Evolutionary conservation across 2,888 invertebrate genomes (phyloP).

Genomic region (Leucophenga maculata): DNA sequence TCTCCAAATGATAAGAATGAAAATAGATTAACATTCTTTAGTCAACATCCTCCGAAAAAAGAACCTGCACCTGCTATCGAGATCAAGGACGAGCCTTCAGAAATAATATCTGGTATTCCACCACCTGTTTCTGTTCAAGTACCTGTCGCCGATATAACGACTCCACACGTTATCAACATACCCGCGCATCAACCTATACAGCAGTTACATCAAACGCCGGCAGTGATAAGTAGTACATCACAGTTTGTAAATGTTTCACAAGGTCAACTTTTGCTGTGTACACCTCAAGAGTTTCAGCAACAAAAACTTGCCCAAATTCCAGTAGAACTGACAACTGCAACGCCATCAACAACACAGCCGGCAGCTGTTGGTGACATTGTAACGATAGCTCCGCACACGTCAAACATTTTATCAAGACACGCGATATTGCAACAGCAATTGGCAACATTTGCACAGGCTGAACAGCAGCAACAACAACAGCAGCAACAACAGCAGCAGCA

Average conservation of each 20-base stretch:
- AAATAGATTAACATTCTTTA: conserved; percentile 61
- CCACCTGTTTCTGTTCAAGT: background rate
- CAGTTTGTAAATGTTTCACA: conserved; percentile 28
- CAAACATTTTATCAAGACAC: conserved; percentile 39
- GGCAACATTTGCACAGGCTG: conserved; percentile 52
- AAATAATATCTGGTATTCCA: conserved; percentile 40
- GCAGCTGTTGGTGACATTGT: conserved; percentile 55
- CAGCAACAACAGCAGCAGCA: conserved; percentile 54
- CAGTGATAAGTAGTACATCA: conserved; percentile 35
- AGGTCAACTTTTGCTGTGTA: conserved; percentile 11
- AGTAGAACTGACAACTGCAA: conserved; percentile 18
- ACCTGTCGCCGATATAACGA: conserved; percentile 20
- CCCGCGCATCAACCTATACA: conserved; percentile 32
- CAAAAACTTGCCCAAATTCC: conserved; percentile 34
- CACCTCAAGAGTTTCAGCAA: conserved; percentile 42
- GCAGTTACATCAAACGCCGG: conserved; percentile 36
- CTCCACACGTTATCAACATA: conserved; percentile 11
- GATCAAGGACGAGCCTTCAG: conserved; percentile 45
- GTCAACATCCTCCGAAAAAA: conserved; percentile 45
- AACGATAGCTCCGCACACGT: conserved; percentile 51
- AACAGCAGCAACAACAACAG: conserved; percentile 59
- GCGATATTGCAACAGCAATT: conserved; percentile 48
- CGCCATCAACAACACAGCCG: conserved; percentile 21
- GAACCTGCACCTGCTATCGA: conserved; percentile 36
- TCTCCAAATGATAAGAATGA: conserved; percentile 33